Evolutionary conservation across 2,797 vertebrate genomes (phyloP), one percentile per base, ranked within the genome.

Genomic region (Crocidura indochinensis): DNA sequence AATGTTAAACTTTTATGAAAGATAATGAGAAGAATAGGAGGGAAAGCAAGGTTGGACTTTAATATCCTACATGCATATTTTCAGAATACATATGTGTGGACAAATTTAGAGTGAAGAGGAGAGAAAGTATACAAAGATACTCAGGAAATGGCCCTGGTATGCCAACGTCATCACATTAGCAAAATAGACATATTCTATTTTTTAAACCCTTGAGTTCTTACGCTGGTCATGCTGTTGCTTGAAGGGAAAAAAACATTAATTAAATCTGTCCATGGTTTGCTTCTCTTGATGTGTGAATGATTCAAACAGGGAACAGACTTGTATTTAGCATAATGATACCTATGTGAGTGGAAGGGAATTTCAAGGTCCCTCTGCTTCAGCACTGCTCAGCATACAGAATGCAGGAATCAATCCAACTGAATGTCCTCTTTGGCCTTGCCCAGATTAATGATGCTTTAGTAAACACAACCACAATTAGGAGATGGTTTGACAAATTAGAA

Each of bases 1-100:
- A 47, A 72, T 79, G 67, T 44, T 92, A 75, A 62, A 17, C 49
- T 65, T 74, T 77, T 75, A 72, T 75, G 49, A 83, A 90, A 68
- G 19, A 24, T 46, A 31, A 19, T 46, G 65, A 67, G 20, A 88
- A 62, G n/a, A 88, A 65, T 5, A 83, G 20, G 15, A 27, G 56
- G 68, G 9, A 6, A 60, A 6, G 56, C 81, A 80, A 29, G 22
- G 71, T 81, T 82, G 77, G 11, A 85, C 53, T 31, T 75, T 89
- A 92, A 49, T 47, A 67, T 10, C 83, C 8, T 38, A 0, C 72
- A 85, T 29, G 69, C 64, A 20, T 31, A n/a, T 77, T 77, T 86
- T 64, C 29, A 88, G 31, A 67, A 47, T 69, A 14, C 3, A 0
- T 78, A 10, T 2, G 56, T 31, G 8, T 56, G 27, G 20, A 47